phyloP scores from a whole-genome alignment of 1,140 invertebrate genomes.

The Drosophila trapezifrons region DNA sequence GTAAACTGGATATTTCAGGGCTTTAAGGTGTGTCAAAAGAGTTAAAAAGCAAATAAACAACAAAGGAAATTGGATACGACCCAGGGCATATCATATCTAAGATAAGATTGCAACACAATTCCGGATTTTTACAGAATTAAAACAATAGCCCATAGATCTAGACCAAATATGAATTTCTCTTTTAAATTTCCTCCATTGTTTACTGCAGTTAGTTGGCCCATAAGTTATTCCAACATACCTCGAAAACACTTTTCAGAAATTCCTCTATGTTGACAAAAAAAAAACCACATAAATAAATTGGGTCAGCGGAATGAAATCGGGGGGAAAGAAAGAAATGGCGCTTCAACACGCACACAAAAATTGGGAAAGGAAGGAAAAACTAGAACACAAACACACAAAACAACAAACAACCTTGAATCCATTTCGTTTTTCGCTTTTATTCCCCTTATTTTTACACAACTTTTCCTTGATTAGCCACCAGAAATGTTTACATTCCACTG shows the following conservation, averaged over 20 bases:
- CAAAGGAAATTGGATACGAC: slow-evolving; percentile 17
- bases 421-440: slow-evolving; percentile 24
- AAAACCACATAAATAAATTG: slow-evolving; percentile 19
- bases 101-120: no score
- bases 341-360: slow-evolving; percentile 30
- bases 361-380: slow-evolving; percentile 7
- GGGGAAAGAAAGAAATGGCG: slow-evolving; percentile 16
- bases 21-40: slow-evolving; percentile 16
- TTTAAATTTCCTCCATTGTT: slow-evolving; percentile 1
- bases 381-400: slow-evolving; percentile 28
- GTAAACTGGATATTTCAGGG: slow-evolving; percentile 21
- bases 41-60: neutral
- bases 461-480: slow-evolving; percentile 45
- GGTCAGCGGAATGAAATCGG: slow-evolving; percentile 21
- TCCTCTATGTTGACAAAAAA: slow-evolving; percentile 19
- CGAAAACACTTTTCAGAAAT: slow-evolving; percentile 8
- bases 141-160: neutral
- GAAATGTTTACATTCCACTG: slow-evolving; percentile 34
- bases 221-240: slow-evolving; percentile 9
- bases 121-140: neutral
- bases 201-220: slow-evolving; percentile 11
- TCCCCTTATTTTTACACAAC: slow-evolving; percentile 26
- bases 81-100: neutral
- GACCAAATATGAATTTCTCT: slow-evolving; percentile 2
- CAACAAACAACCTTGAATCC: slow-evolving; percentile 48